phyloP scores from a whole-genome alignment of 2,797 vertebrate species.

The Microcaecilia unicolor region DNA sequence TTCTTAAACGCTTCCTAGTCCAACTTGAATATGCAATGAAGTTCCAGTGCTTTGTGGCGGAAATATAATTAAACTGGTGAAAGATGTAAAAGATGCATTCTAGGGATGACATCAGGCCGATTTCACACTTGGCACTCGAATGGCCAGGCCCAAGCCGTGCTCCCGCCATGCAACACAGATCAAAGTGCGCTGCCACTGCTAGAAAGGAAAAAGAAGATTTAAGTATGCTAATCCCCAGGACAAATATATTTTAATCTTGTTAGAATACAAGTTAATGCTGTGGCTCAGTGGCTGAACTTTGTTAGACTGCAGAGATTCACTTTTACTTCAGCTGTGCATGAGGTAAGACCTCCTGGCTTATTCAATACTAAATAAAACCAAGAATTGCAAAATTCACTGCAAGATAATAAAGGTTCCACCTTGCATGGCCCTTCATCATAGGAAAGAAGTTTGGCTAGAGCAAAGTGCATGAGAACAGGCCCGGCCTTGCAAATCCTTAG shows the following conservation, averaged over 20 bases:
- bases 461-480: too few relatives aligned
- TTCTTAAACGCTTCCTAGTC: conserved; percentile 88
- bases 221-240: conserved; percentile 98
- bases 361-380: conserved; percentile 54
- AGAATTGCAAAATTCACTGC: conserved; percentile 41
- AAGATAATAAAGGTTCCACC: background rate
- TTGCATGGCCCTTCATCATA: too few relatives aligned
- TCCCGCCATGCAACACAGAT: conserved; percentile 87
- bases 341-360: conserved; percentile 57
- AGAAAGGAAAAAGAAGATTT: conserved; percentile 80
- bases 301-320: conserved; percentile 73
- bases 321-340: conserved; percentile 75
- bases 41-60: conserved; percentile 84
- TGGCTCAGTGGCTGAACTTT: conserved; percentile 86
- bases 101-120: conserved; percentile 95
- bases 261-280: conserved; percentile 98
- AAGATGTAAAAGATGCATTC: conserved; percentile 86
- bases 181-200: conserved; percentile 83
- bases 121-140: conserved; percentile 93
- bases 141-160: conserved; percentile 78
- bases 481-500: too few relatives aligned
- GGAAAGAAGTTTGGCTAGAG: too few relatives aligned
- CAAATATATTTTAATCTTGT: conserved; percentile 99
- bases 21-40: conserved; percentile 93
- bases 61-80: conserved; percentile 96